Evolutionary conservation across 1,140 invertebrate genomes (phyloP).

Genomic region (Meloidogyne chitwoodi): DNA sequence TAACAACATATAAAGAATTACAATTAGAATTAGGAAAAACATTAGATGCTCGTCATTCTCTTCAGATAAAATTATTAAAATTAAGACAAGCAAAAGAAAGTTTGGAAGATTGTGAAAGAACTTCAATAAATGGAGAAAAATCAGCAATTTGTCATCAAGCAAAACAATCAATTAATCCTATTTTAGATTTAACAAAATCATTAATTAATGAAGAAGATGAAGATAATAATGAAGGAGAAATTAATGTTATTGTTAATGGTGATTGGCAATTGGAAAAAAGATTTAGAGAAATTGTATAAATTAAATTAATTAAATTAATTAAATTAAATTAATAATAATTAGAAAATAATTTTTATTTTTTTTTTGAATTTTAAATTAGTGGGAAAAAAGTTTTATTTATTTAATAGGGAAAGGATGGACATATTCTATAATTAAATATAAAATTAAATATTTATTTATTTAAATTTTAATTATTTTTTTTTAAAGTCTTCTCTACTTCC

Average conservation of each 20-base stretch:
- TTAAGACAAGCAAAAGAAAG: slow-evolving; percentile 6
- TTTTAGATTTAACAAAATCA: background rate
- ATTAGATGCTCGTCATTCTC: slow-evolving; percentile 9
- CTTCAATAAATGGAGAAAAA: background rate
- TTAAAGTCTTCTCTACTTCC: slow-evolving; percentile 14
- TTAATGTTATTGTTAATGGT: background rate
- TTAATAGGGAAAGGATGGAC: too few relatives aligned
- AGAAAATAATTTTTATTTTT: too few relatives aligned
- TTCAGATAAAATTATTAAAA: slow-evolving; percentile 12
- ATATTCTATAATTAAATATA: too few relatives aligned
- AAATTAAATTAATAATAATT: background rate
- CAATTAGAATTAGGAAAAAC: slow-evolving; percentile 4
- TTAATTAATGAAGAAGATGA: slow-evolving; percentile 2
- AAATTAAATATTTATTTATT: too few relatives aligned
- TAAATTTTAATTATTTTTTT: background rate
- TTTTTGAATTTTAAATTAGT: too few relatives aligned
- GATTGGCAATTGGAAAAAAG: slow-evolving; percentile 12
- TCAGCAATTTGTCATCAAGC: slow-evolving; percentile 17
- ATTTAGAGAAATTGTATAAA: slow-evolving; percentile 1
- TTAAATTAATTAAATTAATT: background rate
- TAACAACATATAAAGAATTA: slow-evolving; percentile 1
- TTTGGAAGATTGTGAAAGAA: slow-evolving; percentile 12
- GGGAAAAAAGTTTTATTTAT: too few relatives aligned
- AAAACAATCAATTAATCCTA: background rate
- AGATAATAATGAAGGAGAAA: background rate